These are phyloP conservation scores for Stenoptilia bipunctidactyla DNA, from an alignment of 2,888 invertebrate genomes.

Conservation along the genomic window DNA sequence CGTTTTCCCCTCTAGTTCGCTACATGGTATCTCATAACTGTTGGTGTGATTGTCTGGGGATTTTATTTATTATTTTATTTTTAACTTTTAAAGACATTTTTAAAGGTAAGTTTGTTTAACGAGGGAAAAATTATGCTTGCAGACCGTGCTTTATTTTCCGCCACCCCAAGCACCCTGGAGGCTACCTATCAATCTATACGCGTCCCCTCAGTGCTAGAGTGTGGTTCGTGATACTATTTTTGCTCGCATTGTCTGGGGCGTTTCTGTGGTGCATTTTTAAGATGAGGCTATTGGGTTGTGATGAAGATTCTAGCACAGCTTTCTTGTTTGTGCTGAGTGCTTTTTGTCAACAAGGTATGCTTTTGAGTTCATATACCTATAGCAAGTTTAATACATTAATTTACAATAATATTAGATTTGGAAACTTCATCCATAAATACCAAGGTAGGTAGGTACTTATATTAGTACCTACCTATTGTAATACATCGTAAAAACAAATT, in stretches of 20 bases:
- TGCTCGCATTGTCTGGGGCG: constrained; percentile 29
- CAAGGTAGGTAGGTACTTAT: no score
- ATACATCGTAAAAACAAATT: no score
- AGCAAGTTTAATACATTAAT: no score
- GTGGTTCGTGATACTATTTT: constrained; percentile 63
- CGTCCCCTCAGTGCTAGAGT: constrained; percentile 72
- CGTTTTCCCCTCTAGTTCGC: no score
- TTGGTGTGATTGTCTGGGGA: no score
- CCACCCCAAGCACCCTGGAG: constrained; percentile 73
- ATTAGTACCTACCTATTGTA: no score
- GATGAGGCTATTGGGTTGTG: constrained; percentile 19
- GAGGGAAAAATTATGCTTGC: no score
- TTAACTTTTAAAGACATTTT: constrained; percentile 2
- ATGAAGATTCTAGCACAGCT: constrained; percentile 41
- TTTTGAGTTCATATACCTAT: neutral
- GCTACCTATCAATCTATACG: constrained; percentile 73
- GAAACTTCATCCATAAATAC: no score
- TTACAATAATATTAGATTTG: no score
- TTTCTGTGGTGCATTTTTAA: constrained; percentile 30
- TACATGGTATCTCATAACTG: no score
- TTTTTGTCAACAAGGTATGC: constrained; percentile 59
- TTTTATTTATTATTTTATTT: no score
- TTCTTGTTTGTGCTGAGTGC: constrained; percentile 53
- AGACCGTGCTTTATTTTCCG: constrained; percentile 78
- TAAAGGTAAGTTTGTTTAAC: no score